Evolutionary conservation across 2,888 invertebrate species (phyloP).

Genomic region (Diabrotica balteata): DNA sequence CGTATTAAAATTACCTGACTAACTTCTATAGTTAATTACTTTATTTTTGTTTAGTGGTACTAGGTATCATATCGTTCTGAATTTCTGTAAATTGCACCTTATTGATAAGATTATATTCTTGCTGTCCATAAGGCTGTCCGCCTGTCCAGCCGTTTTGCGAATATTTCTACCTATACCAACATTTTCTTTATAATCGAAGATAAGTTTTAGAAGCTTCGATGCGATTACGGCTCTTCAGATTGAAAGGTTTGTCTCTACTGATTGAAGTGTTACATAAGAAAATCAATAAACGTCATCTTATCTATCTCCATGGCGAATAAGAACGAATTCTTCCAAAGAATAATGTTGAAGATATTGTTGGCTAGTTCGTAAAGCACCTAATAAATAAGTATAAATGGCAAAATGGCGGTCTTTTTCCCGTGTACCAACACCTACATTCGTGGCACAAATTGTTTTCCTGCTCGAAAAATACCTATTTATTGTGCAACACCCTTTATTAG

Average conservation of each 20-base stretch:
- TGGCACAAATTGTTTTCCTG: constrained; percentile 39
- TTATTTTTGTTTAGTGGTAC: too few species aligned
- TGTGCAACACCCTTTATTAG: constrained; percentile 35
- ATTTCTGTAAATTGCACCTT: too few species aligned
- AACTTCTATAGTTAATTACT: too few species aligned
- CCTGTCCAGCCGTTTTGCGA: too few species aligned
- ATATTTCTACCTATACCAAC: too few species aligned
- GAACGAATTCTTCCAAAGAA: constrained; percentile 17
- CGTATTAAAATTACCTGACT: too few species aligned
- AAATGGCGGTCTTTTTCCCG: constrained; percentile 34
- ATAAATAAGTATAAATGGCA: constrained; percentile 40
- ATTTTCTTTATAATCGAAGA: too few species aligned
- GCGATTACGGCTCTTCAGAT: background rate
- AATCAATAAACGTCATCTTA: constrained; percentile 18
- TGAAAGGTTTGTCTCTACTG: background rate
- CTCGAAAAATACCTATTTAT: constrained; percentile 34
- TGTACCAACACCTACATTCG: constrained; percentile 38
- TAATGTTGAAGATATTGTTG: constrained; percentile 36
- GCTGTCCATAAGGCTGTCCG: too few species aligned
- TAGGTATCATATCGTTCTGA: too few species aligned
- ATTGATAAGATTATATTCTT: too few species aligned
- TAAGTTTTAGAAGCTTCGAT: too few species aligned
- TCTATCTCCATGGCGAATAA: constrained; percentile 2
- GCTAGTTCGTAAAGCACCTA: constrained; percentile 30
- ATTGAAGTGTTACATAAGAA: constrained; percentile 9